Percentiles rank a stretch among this genome's conserved stretches.
Conservation (phyloP, 2,888 invertebrate species). For the Aspidiotus destructor region DNA sequence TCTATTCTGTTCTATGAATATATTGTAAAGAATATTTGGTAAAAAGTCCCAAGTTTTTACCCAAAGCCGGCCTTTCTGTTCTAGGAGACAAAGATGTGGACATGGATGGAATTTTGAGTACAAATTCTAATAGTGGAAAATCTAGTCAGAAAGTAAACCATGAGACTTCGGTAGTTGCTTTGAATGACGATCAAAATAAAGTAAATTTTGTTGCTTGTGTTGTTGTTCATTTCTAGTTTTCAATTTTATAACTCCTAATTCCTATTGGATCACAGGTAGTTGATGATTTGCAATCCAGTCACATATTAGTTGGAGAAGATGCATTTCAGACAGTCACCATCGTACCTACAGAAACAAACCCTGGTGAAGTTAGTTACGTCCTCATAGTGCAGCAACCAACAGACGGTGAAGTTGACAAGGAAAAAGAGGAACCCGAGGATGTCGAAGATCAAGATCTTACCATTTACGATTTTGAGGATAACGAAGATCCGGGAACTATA, state of each 20-base stretch:
- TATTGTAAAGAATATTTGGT: too few species aligned
- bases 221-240: background rate
- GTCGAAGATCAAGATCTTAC: slow-evolving; percentile 49
- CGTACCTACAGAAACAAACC: slow-evolving; percentile 64
- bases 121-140: background rate
- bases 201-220: slow-evolving; percentile 10
- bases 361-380: slow-evolving; percentile 77
- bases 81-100: too few species aligned
- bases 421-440: slow-evolving; percentile 44
- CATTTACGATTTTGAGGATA: slow-evolving; percentile 67
- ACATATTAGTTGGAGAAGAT: slow-evolving; percentile 41
- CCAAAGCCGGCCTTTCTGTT: too few species aligned
- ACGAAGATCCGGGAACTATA: slow-evolving; percentile 48
- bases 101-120: too few species aligned
- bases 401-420: slow-evolving; percentile 46
- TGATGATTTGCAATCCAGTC: slow-evolving; percentile 18
- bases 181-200: slow-evolving; percentile 9
- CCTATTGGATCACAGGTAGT: slow-evolving; percentile 25
- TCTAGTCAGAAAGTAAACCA: slow-evolving; percentile 19
- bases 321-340: slow-evolving; percentile 73
- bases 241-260: background rate
- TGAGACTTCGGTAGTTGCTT: background rate
- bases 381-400: slow-evolving; percentile 70
- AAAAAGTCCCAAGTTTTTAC: too few species aligned
- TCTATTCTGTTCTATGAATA: too few species aligned